Percentiles rank a stretch among this genome's conserved stretches.
Evolutionary conservation across 2,113 vertebrate genomes (phyloP).

Genomic region (Urocolius indicus): DNA sequence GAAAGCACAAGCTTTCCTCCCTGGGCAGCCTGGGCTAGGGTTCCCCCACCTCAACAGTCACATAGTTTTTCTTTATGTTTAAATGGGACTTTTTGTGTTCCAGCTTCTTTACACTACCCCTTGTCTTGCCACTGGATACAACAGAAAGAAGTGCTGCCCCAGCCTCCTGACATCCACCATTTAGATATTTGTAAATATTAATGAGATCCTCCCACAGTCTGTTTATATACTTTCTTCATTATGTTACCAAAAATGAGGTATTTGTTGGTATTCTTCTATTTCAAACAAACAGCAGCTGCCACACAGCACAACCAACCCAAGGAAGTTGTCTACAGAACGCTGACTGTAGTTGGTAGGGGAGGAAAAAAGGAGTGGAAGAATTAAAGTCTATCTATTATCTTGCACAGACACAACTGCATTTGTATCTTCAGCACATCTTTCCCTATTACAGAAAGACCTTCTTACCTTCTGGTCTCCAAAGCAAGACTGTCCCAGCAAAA

Average conservation of each 20-base stretch:
- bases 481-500: background rate
- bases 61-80: too few relatives aligned
- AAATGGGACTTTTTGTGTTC: too few relatives aligned
- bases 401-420: background rate
- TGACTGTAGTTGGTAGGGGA: rapidly evolving
- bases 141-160: too few relatives aligned
- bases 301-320: background rate
- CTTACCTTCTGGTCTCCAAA: background rate
- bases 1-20: background rate
- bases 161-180: too few relatives aligned
- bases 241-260: background rate
- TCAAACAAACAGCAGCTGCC: background rate
- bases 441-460: background rate
- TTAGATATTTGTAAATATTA: too few relatives aligned
- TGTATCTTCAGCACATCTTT: rapidly evolving
- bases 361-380: background rate
- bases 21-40: too few relatives aligned
- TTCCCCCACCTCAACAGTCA: too few relatives aligned
- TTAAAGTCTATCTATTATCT: background rate
- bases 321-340: background rate
- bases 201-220: background rate
- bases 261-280: background rate
- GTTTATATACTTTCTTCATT: background rate
- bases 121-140: too few relatives aligned
- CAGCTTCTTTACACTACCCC: too few relatives aligned